Percentiles rank a stretch among this genome's conserved stretches.
phyloP scores from a whole-genome alignment of 1,140 invertebrate genomes.

The Phymorhynchus buccinoides region DNA sequence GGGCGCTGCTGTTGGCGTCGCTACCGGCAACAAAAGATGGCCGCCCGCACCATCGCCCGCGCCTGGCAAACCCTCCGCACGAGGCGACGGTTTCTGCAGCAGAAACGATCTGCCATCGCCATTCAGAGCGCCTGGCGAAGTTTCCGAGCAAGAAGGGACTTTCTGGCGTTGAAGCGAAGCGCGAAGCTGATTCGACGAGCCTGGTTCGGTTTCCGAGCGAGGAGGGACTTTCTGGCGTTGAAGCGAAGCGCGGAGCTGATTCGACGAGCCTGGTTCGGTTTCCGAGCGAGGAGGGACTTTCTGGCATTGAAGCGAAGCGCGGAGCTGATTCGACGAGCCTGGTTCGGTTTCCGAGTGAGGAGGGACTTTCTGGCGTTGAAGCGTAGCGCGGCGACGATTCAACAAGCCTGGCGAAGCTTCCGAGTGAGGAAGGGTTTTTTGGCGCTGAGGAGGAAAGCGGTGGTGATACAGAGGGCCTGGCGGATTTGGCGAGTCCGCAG shows the following conservation, averaged over 20 bases:
- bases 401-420: neutral
- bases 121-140: no score
- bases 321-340: constrained; percentile 2
- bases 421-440: neutral
- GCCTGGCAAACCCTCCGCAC: neutral
- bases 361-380: neutral
- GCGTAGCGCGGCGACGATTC: constrained; percentile 2
- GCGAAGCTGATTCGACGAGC: no score
- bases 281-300: neutral
- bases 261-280: neutral
- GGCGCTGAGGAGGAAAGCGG: neutral
- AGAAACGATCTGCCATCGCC: neutral
- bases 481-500: neutral
- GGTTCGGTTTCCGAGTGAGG: neutral
- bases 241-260: no score
- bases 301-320: constrained; percentile 9
- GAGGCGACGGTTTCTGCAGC: neutral
- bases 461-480: constrained; percentile 40
- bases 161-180: no score
- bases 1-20: neutral
- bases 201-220: no score
- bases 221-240: no score
- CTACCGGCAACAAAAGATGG: neutral
- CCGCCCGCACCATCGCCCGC: constrained; percentile 20
- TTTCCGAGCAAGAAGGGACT: no score